These are phyloP conservation scores for Polylopha cassiicola DNA, from an alignment of 2,888 invertebrate genomes.

Conservation along the genomic window DNA sequence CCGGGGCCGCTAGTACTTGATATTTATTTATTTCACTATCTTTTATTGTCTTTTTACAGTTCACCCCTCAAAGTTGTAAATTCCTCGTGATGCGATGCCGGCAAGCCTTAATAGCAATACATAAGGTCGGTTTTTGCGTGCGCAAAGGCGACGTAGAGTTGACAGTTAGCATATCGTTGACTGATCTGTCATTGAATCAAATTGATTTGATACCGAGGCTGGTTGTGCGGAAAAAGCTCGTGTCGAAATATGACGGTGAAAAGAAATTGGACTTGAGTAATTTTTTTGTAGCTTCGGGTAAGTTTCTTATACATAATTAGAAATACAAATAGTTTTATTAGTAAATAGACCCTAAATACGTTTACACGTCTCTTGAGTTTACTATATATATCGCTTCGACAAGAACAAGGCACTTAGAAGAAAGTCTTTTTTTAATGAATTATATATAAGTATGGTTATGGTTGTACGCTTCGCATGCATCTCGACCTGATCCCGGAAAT, in stretches of 20 bases:
- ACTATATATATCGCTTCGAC: not conserved
- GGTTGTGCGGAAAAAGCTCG: slow-evolving; percentile 41
- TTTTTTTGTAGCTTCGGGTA: slow-evolving; percentile 53
- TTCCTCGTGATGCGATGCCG: slow-evolving; percentile 49
- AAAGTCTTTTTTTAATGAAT: not conserved
- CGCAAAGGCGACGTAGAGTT: slow-evolving; percentile 41
- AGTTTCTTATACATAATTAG: slow-evolving; percentile 21
- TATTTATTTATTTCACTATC: not conserved
- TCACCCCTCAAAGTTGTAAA: slow-evolving; percentile 47
- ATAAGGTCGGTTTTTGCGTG: slow-evolving; percentile 45
- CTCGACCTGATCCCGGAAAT: no score
- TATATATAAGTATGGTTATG: not conserved
- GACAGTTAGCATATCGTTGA: slow-evolving; percentile 34
- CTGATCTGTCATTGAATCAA: slow-evolving; percentile 30
- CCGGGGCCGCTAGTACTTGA: no score
- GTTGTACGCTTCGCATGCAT: no score
- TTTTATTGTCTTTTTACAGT: slow-evolving; percentile 35
- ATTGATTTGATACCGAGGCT: slow-evolving; percentile 50
- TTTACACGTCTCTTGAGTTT: no score
- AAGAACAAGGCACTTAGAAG: not conserved
- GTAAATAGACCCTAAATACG: no score
- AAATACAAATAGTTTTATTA: slow-evolving; percentile 2
- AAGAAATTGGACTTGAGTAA: slow-evolving; percentile 40
- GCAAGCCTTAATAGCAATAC: slow-evolving; percentile 42
- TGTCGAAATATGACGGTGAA: slow-evolving; percentile 30